Evolutionary conservation across 1,140 invertebrate genomes (phyloP).

Genomic region (Parapsyche elsis): DNA sequence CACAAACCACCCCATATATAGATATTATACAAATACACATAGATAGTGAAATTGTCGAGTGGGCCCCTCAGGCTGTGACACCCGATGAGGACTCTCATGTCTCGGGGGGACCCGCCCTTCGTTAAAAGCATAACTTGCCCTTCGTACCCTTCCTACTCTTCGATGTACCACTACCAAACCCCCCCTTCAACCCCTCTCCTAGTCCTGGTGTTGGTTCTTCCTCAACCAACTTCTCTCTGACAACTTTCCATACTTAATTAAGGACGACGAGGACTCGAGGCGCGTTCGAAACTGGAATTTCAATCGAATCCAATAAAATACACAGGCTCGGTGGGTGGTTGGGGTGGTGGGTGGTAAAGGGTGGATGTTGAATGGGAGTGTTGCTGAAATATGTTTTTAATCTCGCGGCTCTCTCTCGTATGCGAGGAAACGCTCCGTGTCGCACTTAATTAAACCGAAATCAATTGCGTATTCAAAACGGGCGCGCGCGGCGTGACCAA

Average conservation of each 20-base stretch:
- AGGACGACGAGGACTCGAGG: not conserved
- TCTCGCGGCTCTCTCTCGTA: too few species aligned
- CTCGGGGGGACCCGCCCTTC: conserved; percentile 1
- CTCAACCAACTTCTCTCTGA: not conserved
- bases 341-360: too few species aligned
- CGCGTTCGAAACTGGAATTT: not conserved
- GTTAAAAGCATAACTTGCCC: conserved; percentile 22
- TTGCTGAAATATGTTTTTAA: too few species aligned
- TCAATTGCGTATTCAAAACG: not conserved
- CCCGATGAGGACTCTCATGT: not conserved
- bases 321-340: too few species aligned
- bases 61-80: not conserved
- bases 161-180: too few species aligned
- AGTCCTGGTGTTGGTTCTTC: too few species aligned
- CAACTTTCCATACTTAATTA: conserved; percentile 18
- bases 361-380: too few species aligned
- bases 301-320: not conserved
- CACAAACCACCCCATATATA: too few species aligned
- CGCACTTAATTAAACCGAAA: conserved; percentile 6
- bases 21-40: not conserved
- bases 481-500: too few species aligned
- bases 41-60: not conserved
- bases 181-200: too few species aligned
- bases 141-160: not conserved
- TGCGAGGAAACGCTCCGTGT: not conserved